Evolutionary conservation across 2,797 vertebrate species (phyloP), one percentile per base, ranked within the genome.

Genomic region (Muraenolepis orangiensis): DNA sequence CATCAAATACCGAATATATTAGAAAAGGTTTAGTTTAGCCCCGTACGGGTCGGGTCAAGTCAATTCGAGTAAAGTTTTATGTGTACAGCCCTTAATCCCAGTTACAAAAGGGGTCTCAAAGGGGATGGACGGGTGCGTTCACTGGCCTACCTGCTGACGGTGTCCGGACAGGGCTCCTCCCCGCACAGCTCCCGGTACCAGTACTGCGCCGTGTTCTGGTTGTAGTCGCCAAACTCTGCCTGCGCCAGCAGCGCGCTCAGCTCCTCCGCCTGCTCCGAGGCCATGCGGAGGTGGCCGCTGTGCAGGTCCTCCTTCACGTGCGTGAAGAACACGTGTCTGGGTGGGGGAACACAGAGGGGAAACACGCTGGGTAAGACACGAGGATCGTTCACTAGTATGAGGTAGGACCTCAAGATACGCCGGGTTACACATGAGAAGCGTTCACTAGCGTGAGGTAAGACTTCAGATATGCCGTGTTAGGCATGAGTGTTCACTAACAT

Each of bases 161-260:
- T 89, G 4, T 92, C 81, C 0, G 92, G 91, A 80, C 90, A 93
- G 71, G 96, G 96, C 68, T 98, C 96, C 87, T 95, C 95, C 1
- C 95, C 90, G 80, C 95, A 98, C 72, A 99, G 82, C 66, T 97
- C 95, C 0, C 95, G 95, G 32, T 96, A 98, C 91, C 84, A 96
- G 89, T 99, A 99, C 89, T 95, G 96, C 81, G 97, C 97, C 0
- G 97, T 99, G 91, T 98, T 99, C 90, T 98, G 97, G 87, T 98
- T 98, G 89, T 98, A 98, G 90, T 99, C 96, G 0, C 98, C 98
- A 14, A 97, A 98, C 83, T 98, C 97, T 0, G 96, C 95, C 89
- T 99, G 98, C 11, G 97, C 97, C 91, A 98, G 85, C 61, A 98
- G 91, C 0, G 96, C 95, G 2, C 96, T 96, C 78, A 99, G 95